A percentile compares a stretch with the other conserved stretches of the same genome.
Conservation (phyloP, 1,140 invertebrate species). For the Zophobas morio region DNA sequence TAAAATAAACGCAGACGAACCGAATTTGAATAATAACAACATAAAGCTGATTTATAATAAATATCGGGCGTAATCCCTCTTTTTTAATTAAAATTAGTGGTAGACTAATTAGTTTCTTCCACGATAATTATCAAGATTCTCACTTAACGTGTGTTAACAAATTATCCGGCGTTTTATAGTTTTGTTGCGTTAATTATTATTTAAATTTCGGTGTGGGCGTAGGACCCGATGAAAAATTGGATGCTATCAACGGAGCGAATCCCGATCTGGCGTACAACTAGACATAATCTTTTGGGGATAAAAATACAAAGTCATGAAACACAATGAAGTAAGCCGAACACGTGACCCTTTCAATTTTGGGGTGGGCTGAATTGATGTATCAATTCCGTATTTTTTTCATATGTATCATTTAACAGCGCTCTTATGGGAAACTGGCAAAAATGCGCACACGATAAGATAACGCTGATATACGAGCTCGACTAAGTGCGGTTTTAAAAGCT, state of each 20-base stretch:
- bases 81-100: constrained; percentile 25
- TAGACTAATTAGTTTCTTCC: constrained; percentile 23
- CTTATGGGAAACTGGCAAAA: constrained; percentile 45
- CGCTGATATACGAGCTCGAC: constrained; percentile 12
- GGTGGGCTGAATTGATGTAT: constrained; percentile 59
- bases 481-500: constrained; percentile 29
- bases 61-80: constrained; percentile 9
- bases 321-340: constrained; percentile 58
- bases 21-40: background rate
- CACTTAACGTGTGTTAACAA: constrained; percentile 17
- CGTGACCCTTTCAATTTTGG: constrained; percentile 62
- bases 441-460: constrained; percentile 46
- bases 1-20: constrained; percentile 2
- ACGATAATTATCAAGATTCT: constrained; percentile 10
- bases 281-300: constrained; percentile 54
- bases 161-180: constrained; percentile 2
- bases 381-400: constrained; percentile 60
- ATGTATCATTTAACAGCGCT: constrained; percentile 61
- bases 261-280: constrained; percentile 20
- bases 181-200: constrained; percentile 14
- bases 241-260: background rate
- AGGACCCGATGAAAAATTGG: background rate
- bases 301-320: constrained; percentile 61
- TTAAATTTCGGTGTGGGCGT: constrained; percentile 21
- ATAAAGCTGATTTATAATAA: constrained; percentile 19